Evolutionary conservation across 2,113 vertebrate genomes (phyloP).

Genomic region (Oreochromis spilurus): DNA sequence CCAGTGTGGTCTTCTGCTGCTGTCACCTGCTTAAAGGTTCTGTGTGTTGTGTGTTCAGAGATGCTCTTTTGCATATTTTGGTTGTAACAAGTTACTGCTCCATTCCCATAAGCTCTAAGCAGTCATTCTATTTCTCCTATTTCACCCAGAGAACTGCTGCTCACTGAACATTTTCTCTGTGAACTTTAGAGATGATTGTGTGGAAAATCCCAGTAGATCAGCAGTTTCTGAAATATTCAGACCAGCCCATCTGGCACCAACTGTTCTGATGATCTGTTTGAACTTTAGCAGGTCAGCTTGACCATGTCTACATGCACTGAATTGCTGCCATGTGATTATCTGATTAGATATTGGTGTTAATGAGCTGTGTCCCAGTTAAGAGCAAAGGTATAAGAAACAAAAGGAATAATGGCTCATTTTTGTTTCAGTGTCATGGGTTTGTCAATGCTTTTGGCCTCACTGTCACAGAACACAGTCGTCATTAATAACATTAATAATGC

Average conservation of each 20-base stretch:
- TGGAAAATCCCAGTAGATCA: background rate
- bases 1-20: background rate
- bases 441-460: background rate
- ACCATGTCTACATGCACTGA: background rate
- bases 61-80: background rate
- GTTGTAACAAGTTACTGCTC: background rate
- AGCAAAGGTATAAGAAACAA: background rate
- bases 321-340: background rate
- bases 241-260: background rate
- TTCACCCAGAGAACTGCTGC: background rate
- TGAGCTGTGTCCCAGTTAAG: background rate
- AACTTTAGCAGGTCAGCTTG: background rate
- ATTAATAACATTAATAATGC: background rate
- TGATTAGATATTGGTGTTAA: background rate
- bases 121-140: background rate
- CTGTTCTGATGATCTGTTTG: background rate
- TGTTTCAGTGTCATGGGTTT: background rate
- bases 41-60: background rate
- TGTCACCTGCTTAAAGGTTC: background rate
- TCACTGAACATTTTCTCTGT: background rate
- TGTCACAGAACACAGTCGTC: background rate
- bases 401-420: background rate
- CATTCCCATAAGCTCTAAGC: accelerated
- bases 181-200: background rate
- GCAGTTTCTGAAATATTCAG: background rate